Percentiles rank a stretch among this genome's conserved stretches.
phyloP scores from a whole-genome alignment of 2,797 vertebrate species.

The Melanotaenia boesemani region DNA sequence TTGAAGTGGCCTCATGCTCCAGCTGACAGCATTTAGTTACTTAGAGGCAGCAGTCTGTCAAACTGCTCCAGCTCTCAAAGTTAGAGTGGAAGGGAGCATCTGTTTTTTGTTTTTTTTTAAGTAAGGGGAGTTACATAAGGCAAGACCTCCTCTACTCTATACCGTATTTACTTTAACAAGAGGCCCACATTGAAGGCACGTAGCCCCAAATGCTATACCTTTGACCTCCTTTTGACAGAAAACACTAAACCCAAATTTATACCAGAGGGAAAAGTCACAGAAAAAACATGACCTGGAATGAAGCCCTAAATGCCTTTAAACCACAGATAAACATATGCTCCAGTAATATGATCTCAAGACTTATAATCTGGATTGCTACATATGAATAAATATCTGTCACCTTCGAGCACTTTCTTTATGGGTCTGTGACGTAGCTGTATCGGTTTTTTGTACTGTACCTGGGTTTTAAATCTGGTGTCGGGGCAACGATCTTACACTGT shows the following conservation, averaged over 20 bases:
- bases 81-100: background rate
- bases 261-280: conserved; percentile 19
- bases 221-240: conserved; percentile 49
- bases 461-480: background rate
- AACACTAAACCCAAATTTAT: conserved; percentile 35
- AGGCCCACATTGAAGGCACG: conserved; percentile 37
- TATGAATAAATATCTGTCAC: background rate
- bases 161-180: conserved; percentile 42
- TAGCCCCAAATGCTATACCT: conserved; percentile 21
- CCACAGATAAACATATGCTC: conserved; percentile 8
- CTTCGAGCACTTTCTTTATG: background rate
- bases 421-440: background rate
- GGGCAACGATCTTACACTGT: background rate
- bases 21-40: background rate
- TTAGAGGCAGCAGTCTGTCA: conserved; percentile 27
- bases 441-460: background rate
- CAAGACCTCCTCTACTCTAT: conserved; percentile 2
- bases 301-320: background rate
- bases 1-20: conserved; percentile 14
- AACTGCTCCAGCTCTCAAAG: conserved; percentile 1
- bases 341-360: background rate
- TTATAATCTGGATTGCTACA: conserved; percentile 4
- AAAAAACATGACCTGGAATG: conserved; percentile 23
- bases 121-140: conserved; percentile 34
- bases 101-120: conserved; percentile 5